Evolutionary conservation across 1,140 invertebrate species (phyloP), one percentile per base, ranked within the genome.

Genomic region (Sitobion miscanthi): DNA sequence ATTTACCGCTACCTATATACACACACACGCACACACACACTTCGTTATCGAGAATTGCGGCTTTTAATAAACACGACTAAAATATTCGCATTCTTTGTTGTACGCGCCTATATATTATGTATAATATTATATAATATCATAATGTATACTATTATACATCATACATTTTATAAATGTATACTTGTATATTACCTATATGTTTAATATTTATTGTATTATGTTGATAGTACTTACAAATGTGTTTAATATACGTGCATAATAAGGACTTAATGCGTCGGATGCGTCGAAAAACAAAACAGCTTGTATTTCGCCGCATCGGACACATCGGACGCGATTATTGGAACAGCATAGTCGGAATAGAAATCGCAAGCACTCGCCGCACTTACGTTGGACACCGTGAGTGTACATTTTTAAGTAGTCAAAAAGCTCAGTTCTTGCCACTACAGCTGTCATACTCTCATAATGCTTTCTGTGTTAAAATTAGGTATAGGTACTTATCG

Each of bases 1-100:
- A 57, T 89, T 89, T 89, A 89, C 88, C 88, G 49, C 49, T 89
- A 57, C 25, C 30, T 38, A 88, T 30, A 86, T 42, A 86, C 21
- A 88, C 47, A 88, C 45, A 54, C n/a, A 25, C 87, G 54, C 87
- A 89, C 87, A 89, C 87, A 89, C 87, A 89, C 49, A 89, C 88
- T 54, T 89, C 52, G 88, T 89, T 89, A 89, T 89, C 88, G 88
- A 89, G 52, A 89, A 89, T 89, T 89, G 88, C 35, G 52, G 88
- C 88, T 89, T 89, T 89, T 89, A 89, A 89, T 89, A 89, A 89
- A 89, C 88, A 89, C 88, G 88, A 89, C 20, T 54, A 35, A 89
- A 89, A 89, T 89, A 89, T 89, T 89, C 35, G 52, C 88, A 89
- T 89, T 89, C 88, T 89, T 89, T 42, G 88, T 89, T 57, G n/a